Evolutionary conservation across 1,140 invertebrate species (phyloP), one percentile per base, ranked within the genome.

Genomic region (Diuraphis noxia): DNA sequence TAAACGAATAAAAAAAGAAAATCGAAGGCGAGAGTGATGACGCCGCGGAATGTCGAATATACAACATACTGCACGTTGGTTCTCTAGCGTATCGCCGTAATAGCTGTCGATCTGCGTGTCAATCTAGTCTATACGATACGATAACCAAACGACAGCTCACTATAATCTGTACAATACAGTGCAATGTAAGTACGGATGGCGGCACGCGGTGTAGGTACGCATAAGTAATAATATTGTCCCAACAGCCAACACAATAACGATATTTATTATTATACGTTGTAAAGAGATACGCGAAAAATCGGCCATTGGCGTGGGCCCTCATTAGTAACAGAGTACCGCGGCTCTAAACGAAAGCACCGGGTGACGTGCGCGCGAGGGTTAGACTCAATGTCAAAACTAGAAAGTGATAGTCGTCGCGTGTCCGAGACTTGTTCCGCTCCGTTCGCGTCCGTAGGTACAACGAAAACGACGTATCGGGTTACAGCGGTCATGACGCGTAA

Each of bases 331-430:
- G 56, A 72, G n/a, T 72, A n/a, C 34, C n/a, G 56, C n/a, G 56
- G 21, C 43, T 25, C 43, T 25, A 49, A 86, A 49, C 43, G 84
- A 86, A 86, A 86, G 84, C 43, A 86, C 84, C 1, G 43, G n/a
- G n/a, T 86, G 84, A 49, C 43, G n/a, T 49, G 43, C 30, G 8
- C 30, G 10, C 2, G 34, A 86, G 84, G 84, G 84, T 86, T 86
- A 86, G 84, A 43, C 43, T 86, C 84, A 86, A 49, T 86, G 84
- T 86, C 84, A 86, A 86, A 86, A 86, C 43, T 49, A 86, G 84
- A 86, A 86, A 86, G 84, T 86, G 84, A 86, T 86, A 86, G 84
- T 86, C 40, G 81, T 86, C 84, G 38, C 81, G 79, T 82, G 79
- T 82, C 38, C 36, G 25, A 82, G 25, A 82, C 40, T 25, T 38